Evolutionary conservation across 2,888 invertebrate genomes (phyloP).

Genomic region (Notodonta ziczac): DNA sequence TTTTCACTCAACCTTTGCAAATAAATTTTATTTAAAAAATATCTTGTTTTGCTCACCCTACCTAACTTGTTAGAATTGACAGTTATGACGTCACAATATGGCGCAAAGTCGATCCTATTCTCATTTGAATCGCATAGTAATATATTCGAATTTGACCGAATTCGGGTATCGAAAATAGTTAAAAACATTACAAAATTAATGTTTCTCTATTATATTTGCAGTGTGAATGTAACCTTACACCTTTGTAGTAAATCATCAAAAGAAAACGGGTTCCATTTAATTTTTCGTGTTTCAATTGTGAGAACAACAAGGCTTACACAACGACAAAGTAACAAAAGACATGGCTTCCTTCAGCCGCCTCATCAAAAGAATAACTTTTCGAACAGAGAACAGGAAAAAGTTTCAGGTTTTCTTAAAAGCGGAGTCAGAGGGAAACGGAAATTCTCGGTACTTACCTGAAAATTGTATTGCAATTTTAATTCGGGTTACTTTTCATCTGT

Average conservation of each 20-base stretch:
- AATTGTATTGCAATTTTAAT: slow-evolving; percentile 1
- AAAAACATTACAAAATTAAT: too few species aligned
- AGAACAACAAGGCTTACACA: background rate
- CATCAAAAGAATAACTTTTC: background rate
- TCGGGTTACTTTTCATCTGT: background rate
- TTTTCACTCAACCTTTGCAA: too few species aligned
- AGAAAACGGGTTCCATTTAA: background rate
- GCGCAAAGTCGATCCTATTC: too few species aligned
- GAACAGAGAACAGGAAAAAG: background rate
- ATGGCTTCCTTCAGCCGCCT: background rate
- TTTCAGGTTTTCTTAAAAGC: background rate
- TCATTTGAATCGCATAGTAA: too few species aligned
- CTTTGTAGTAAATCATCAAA: background rate
- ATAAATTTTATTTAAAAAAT: too few species aligned
- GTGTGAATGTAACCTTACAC: background rate
- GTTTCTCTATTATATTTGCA: background rate
- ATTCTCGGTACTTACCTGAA: background rate
- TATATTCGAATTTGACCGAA: too few species aligned
- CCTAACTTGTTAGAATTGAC: too few species aligned
- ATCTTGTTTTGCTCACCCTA: too few species aligned
- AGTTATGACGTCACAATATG: too few species aligned
- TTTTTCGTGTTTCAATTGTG: background rate
- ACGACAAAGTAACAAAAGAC: background rate
- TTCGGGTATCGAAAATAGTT: too few species aligned
- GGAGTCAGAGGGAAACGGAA: background rate